Evolutionary conservation across 2,113 vertebrate genomes (phyloP), one percentile per base, ranked within the genome.

Genomic region (Bubo scandiacus): DNA sequence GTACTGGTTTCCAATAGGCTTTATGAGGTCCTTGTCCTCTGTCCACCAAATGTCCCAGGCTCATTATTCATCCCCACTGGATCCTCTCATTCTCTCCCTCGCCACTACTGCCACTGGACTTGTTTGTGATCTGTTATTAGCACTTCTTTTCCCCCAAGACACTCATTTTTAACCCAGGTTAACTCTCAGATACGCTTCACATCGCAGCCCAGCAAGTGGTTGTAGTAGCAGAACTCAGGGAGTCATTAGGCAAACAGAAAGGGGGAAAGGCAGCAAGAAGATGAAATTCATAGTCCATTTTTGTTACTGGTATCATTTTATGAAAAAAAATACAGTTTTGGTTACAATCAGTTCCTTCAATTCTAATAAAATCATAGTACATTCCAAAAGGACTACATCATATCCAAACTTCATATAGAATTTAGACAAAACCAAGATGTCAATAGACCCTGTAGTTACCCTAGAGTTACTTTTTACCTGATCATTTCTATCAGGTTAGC

Each of bases 1-100:
- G 27, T 27, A 29, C 2, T 0, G 1, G 3, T 34, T 85, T 82
- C 55, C 26, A 79, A 2, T 0, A 63, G 2, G 4, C 9, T 77
- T 52, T 38, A 32, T 27, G 45, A 81, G 3, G 15, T 40, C 36
- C 21, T 27, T 77, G 10, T 67, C 12, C 17, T 68, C 15, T 52
- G 7, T 13, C 16, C 38, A 74, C 23, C 25, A 75, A 25, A 45
- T 7, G 3, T 51, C 23, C 15, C 8, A 43, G 12, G 23, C 2
- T 93, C 10, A 29, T 8, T 62, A 5, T 32, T 80, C 32, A 38
- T 36, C 81, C 12, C n/a, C 29, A 22, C 6, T 7, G 10, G 8
- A 34, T 27, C 23, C 30, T 86, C 29, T 52, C 40, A 30, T 61
- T 66, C 51, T 21, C 27, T 79, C 17, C 1, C 0, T 77, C 8